Base-by-base conservation (phyloP, 2,113 vertebrate species). In the Glaucomys volans region DNA sequence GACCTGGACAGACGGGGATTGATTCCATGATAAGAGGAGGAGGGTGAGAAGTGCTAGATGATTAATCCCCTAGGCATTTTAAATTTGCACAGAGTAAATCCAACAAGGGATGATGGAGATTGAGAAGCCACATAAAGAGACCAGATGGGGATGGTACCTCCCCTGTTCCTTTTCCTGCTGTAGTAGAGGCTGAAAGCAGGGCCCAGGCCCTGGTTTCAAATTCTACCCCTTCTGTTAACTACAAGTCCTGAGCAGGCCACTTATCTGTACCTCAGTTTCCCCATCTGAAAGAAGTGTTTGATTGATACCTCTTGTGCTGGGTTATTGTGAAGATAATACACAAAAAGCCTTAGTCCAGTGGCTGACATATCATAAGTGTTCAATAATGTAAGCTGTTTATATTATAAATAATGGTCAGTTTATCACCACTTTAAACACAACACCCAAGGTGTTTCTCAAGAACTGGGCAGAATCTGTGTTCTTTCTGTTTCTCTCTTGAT, bases 1-100 rank as follows among this genome's bases (percentile, higher is more conserved):
- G 87, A 59, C 40, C 40, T 67, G 76, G 72, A 67, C 37, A 94
- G 85, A 94, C 54, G 50, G 28, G 69, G 66, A 62, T 47, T 91
- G 88, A 85, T 90, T 91, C 28, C n/a, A n/a, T 42, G 80, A 72
- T 40, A 24, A 85, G 52, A 37, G 50, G 64, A 74, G 54, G 67
- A 50, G 44, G 35, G 40, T 26, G 76, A n/a, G 37, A 47, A 47
- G 28, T 57, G 30, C 10, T 57, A 35, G 37, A 40, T 91, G 72
- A 87, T 83, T 62, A 93, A 90, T 52, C 30, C 59, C 28, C 4
- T 20, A 80, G 72, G 62, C 8, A 32, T 95, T 94, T 77, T 52
- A 52, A 37, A 88, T 74, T 35, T 90, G 54, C 28, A 35, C 37
- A 6, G 30, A 86, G 40, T 37, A 79, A 92, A 82, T 64, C 30